Percentiles rank a stretch among this genome's conserved stretches.
These are phyloP conservation scores for Xenopus borealis DNA, from an alignment of 2,113 vertebrate species.

Conservation along the genomic window DNA sequence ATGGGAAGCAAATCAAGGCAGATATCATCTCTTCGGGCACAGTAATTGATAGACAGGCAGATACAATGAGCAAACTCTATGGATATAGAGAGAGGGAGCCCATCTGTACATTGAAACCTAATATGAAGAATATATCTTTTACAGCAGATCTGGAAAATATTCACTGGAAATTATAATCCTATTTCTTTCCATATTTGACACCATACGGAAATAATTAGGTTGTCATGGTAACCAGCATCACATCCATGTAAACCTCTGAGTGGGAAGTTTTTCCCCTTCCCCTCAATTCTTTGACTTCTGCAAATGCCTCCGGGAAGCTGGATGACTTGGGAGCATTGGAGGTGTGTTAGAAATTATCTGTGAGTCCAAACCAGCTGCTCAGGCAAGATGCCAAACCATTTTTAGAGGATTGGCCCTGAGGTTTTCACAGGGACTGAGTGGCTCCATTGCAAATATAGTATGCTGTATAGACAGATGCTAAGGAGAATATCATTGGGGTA, in stretches of 20 bases:
- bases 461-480: constrained; percentile 23
- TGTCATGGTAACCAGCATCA: constrained; percentile 27
- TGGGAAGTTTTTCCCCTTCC: neutral
- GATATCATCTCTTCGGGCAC: too few relatives aligned
- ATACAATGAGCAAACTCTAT: too few relatives aligned
- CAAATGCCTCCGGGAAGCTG: constrained; percentile 21
- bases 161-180: neutral
- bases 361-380: constrained; percentile 33
- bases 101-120: neutral
- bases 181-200: constrained; percentile 14
- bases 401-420: constrained; percentile 15
- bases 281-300: neutral
- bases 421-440: neutral
- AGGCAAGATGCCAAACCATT: constrained; percentile 26
- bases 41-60: too few relatives aligned
- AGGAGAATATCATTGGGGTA: neutral
- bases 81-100: too few relatives aligned
- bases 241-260: constrained; percentile 11
- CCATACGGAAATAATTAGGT: constrained; percentile 28
- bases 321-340: neutral
- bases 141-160: constrained; percentile 12
- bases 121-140: neutral
- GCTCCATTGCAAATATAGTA: neutral
- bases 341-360: constrained; percentile 33
- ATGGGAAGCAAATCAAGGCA: too few relatives aligned